A percentile compares a stretch with the other conserved stretches of the same genome.
These are phyloP conservation scores for Aromia moschata DNA, from an alignment of 2,888 invertebrate species.

Conservation along the genomic window DNA sequence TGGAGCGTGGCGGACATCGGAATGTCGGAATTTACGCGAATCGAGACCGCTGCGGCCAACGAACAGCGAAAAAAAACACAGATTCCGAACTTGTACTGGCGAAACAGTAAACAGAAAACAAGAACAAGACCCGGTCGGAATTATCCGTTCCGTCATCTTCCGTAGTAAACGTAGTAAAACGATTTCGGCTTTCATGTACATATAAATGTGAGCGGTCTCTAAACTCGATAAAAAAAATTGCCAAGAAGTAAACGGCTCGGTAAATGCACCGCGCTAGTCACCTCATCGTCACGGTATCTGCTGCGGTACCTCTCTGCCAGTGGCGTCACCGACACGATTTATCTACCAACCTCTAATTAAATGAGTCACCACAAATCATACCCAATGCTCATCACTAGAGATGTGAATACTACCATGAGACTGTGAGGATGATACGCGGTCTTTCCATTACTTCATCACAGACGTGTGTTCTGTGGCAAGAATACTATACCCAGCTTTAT, in stretches of 20 bases:
- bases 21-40: neutral
- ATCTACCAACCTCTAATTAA: too few relatives aligned
- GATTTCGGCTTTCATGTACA: too few relatives aligned
- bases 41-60: neutral
- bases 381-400: too few relatives aligned
- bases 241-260: neutral
- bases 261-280: too few relatives aligned
- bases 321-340: too few relatives aligned
- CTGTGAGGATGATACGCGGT: too few relatives aligned
- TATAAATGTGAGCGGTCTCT: neutral
- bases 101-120: neutral
- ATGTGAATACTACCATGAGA: too few relatives aligned
- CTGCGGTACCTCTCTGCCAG: neutral
- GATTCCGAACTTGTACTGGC: neutral
- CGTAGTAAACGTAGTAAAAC: conserved; percentile 1
- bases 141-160: neutral
- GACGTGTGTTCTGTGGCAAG: too few relatives aligned
- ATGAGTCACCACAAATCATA: too few relatives aligned
- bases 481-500: too few relatives aligned
- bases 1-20: too few relatives aligned
- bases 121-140: neutral
- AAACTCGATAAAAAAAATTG: neutral
- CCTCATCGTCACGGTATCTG: neutral
- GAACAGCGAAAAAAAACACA: neutral
- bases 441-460: too few relatives aligned